Percentiles rank a stretch among this genome's conserved stretches.
These are phyloP conservation scores for Neopelma chrysocephalum DNA, from an alignment of 2,797 vertebrate species.

Conservation along the genomic window DNA sequence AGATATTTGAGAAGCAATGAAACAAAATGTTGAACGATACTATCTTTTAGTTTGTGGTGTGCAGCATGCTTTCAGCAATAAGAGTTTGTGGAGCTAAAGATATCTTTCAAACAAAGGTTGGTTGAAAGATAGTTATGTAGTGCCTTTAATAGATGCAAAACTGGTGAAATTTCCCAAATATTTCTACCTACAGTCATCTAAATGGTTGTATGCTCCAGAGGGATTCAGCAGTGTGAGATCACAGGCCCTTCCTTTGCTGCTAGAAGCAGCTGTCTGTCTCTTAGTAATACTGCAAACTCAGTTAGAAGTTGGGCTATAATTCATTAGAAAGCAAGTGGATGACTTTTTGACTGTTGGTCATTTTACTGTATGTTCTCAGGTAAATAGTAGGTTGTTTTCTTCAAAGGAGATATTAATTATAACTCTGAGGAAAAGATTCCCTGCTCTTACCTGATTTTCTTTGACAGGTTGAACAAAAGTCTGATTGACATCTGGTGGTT, in stretches of 20 bases:
- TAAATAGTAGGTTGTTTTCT: neutral
- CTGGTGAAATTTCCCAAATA: neutral
- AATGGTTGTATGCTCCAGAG: neutral
- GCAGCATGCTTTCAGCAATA: neutral
- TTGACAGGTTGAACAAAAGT: neutral
- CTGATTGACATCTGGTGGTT: constrained; percentile 2
- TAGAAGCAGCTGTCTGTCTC: neutral
- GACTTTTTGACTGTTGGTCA: neutral
- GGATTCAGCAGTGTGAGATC: neutral
- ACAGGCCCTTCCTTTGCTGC: neutral
- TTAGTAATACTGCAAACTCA: neutral
- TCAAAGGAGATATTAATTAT: neutral
- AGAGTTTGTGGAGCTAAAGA: neutral
- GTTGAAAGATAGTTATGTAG: neutral
- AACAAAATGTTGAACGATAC: neutral
- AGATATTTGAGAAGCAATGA: constrained; percentile 37
- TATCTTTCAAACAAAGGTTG: neutral
- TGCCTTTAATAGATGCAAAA: neutral
- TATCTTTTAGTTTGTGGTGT: neutral
- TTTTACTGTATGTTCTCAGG: neutral
- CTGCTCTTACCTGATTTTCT: neutral
- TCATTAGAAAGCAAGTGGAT: neutral
- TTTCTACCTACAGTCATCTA: neutral
- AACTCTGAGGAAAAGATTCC: neutral
- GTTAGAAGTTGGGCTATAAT: neutral